phyloP scores from a whole-genome alignment of 2,888 invertebrate genomes.

The Notodonta dromedarius region DNA sequence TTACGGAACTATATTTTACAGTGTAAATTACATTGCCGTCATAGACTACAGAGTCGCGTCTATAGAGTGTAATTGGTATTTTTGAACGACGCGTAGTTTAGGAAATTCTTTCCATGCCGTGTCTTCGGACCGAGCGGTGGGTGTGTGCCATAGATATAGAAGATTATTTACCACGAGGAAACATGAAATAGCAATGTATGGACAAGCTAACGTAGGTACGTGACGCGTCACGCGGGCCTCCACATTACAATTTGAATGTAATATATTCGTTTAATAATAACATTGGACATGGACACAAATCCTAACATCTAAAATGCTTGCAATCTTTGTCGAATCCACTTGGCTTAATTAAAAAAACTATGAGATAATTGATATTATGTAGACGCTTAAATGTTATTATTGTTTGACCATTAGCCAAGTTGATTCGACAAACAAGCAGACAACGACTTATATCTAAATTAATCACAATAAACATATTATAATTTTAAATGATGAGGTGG shows the following conservation, averaged over 20 bases:
- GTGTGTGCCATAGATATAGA: too few species aligned
- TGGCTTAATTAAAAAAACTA: slow-evolving; percentile 15
- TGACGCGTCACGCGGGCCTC: background rate
- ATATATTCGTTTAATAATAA: background rate
- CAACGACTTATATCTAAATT: slow-evolving; percentile 32
- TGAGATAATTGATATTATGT: slow-evolving; percentile 33
- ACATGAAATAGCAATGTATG: background rate
- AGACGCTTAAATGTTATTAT: slow-evolving; percentile 32
- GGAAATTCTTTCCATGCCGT: too few species aligned
- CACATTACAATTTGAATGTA: background rate
- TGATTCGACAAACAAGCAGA: slow-evolving; percentile 32
- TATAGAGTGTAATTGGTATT: too few species aligned
- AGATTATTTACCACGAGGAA: background rate
- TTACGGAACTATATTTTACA: too few species aligned
- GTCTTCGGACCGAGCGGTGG: background rate
- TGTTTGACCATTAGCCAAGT: slow-evolving; percentile 24
- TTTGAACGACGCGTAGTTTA: background rate
- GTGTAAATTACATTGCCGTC: too few species aligned
- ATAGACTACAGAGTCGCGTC: too few species aligned
- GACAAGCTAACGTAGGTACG: background rate
- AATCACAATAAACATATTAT: slow-evolving; percentile 34
- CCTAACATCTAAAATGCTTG: slow-evolving; percentile 17
- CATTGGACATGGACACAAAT: slow-evolving; percentile 13
- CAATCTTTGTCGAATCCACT: slow-evolving; percentile 27
- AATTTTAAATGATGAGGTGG: slow-evolving; percentile 33